These are phyloP conservation scores for Anneissia japonica DNA, from an alignment of 35 echinoderm and acorn worm genomes.

Conservation along the genomic window DNA sequence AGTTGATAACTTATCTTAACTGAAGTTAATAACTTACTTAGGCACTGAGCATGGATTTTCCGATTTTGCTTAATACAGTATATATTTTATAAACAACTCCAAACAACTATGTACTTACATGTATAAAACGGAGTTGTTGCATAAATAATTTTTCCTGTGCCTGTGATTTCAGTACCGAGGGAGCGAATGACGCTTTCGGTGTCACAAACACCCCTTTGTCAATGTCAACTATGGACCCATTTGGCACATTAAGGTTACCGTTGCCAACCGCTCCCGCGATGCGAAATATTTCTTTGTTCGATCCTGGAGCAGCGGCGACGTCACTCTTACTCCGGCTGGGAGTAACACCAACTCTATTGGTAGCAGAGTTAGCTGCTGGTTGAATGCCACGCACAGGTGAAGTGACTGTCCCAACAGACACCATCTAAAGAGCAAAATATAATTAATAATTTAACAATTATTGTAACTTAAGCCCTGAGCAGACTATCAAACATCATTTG, in stretches of 20 bases:
- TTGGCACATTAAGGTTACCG: not conserved
- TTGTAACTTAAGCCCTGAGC: too few relatives aligned
- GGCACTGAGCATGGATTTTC: too few relatives aligned
- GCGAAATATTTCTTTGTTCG: not conserved
- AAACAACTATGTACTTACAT: too few relatives aligned
- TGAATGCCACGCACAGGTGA: constrained; percentile 6
- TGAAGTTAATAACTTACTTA: too few relatives aligned
- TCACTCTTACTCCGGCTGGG: not conserved
- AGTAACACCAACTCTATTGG: not conserved
- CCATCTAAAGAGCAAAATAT: constrained; percentile 1
- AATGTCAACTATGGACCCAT: not conserved
- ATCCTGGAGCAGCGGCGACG: not conserved
- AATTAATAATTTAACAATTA: too few relatives aligned
- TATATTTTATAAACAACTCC: too few relatives aligned
- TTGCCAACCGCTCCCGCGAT: not conserved
- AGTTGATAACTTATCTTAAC: too few relatives aligned
- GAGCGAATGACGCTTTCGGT: not conserved
- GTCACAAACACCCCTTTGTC: not conserved
- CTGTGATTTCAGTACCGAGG: not conserved
- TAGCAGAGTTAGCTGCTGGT: not conserved
- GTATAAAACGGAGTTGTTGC: not conserved
- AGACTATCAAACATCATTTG: too few relatives aligned
- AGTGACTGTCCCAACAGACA: constrained; percentile 24
- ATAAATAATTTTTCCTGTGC: not conserved
- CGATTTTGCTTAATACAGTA: too few relatives aligned